Conservation (phyloP, 2,797 vertebrate species). For the Danio tinwini region DNA sequence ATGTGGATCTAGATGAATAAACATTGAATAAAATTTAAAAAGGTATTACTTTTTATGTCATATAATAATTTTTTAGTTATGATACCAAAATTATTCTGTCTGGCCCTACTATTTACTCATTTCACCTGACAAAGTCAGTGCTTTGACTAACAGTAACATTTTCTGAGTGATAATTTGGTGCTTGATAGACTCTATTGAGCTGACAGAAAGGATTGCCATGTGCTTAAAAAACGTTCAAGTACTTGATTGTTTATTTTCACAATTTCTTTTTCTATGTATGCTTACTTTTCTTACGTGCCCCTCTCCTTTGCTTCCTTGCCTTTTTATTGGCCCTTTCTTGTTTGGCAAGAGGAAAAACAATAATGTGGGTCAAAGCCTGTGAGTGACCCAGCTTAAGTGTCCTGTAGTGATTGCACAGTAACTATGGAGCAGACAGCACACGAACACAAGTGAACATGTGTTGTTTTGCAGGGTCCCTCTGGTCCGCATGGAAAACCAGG, state of each 20-base stretch:
- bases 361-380: conserved; percentile 48
- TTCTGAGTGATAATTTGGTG: background rate
- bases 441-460: conserved; percentile 56
- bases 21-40: too few relatives aligned
- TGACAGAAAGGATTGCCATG: conserved; percentile 1
- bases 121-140: background rate
- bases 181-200: background rate
- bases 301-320: conserved; percentile 13
- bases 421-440: conserved; percentile 26
- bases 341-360: conserved; percentile 14
- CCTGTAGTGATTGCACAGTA: conserved; percentile 40
- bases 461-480: conserved; percentile 84
- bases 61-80: too few relatives aligned
- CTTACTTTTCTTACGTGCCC: background rate
- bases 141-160: background rate
- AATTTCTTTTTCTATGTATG: conserved; percentile 26
- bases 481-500: conserved; percentile 96
- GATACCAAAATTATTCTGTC: too few relatives aligned
- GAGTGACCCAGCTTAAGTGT: conserved; percentile 20
- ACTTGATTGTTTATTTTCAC: background rate
- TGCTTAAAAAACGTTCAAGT: conserved; percentile 30
- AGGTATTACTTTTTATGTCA: too few relatives aligned
- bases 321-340: conserved; percentile 31
- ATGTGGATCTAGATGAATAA: too few relatives aligned
- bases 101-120: too few relatives aligned